phyloP scores from a whole-genome alignment of 2,113 vertebrate genomes.

The Camelus bactrianus region DNA sequence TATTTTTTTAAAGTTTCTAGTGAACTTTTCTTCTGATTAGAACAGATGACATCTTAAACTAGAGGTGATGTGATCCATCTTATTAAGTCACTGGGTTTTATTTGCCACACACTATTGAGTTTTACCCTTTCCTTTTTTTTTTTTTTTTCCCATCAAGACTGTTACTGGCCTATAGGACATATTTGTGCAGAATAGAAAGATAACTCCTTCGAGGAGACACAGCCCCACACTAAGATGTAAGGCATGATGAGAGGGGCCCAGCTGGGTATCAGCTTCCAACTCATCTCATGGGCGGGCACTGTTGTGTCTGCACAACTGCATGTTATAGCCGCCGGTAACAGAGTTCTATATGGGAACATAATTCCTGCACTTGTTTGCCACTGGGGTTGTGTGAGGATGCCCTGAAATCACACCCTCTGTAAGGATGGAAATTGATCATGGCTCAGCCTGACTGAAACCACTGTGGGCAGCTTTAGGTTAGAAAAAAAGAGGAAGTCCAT shows the following conservation, averaged over 20 bases:
- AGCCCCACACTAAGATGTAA: no score
- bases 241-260: not conserved
- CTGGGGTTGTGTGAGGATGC: not conserved
- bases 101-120: not conserved
- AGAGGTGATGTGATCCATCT: constrained; percentile 74
- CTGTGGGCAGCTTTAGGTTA: constrained; percentile 37
- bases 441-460: not conserved
- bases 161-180: not conserved
- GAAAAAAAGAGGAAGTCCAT: constrained; percentile 27
- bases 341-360: not conserved
- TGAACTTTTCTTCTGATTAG: constrained; percentile 78
- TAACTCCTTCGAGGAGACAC: not conserved
- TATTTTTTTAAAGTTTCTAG: constrained; percentile 64
- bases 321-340: not conserved
- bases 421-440: constrained; percentile 45
- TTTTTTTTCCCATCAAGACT: not conserved
- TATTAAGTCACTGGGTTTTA: constrained; percentile 51
- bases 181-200: not conserved
- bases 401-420: constrained; percentile 44
- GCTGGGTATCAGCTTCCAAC: no score
- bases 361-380: constrained; percentile 54
- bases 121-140: not conserved
- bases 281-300: not conserved
- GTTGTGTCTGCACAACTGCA: not conserved
- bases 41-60: constrained; percentile 82